A percentile compares a stretch with the other conserved stretches of the same genome.
These are phyloP conservation scores for Sesamia nonagrioides DNA, from an alignment of 1,140 invertebrate species.

Conservation along the genomic window DNA sequence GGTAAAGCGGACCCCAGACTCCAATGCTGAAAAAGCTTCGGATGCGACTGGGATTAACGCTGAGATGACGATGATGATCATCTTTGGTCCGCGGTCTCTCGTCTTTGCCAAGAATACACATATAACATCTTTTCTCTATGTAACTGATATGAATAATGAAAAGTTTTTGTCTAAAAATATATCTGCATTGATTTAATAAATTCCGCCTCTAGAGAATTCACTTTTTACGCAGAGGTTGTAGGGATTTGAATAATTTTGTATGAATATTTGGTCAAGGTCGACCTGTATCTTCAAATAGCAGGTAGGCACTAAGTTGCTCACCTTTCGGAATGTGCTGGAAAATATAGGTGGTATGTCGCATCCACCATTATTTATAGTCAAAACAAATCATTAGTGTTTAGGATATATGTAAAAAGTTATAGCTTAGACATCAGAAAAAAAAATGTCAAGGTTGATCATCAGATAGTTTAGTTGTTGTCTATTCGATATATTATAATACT, in stretches of 20 bases:
- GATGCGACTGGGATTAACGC: too few relatives aligned
- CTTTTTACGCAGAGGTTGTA: neutral
- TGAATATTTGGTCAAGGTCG: conserved; percentile 25
- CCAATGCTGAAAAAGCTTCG: too few relatives aligned
- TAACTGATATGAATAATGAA: neutral
- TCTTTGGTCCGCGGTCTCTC: neutral
- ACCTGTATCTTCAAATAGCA: neutral
- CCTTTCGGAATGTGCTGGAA: conserved; percentile 26
- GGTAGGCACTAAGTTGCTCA: conserved; percentile 20
- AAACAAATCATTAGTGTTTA: conserved; percentile 16
- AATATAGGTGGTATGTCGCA: neutral
- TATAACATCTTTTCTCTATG: neutral
- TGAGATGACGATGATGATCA: too few relatives aligned
- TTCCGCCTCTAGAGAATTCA: neutral
- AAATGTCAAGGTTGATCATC: conserved; percentile 18
- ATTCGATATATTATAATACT: neutral
- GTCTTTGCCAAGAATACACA: neutral
- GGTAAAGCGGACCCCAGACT: too few relatives aligned
- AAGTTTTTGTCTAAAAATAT: neutral
- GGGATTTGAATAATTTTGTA: conserved; percentile 19
- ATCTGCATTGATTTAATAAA: neutral
- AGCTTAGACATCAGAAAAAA: neutral
- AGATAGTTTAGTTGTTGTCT: conserved; percentile 7
- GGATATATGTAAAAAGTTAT: conserved; percentile 11
- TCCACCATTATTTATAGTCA: neutral